Evolutionary conservation across 2,797 vertebrate species (phyloP).

Genomic region (Takifugu rubripes): DNA sequence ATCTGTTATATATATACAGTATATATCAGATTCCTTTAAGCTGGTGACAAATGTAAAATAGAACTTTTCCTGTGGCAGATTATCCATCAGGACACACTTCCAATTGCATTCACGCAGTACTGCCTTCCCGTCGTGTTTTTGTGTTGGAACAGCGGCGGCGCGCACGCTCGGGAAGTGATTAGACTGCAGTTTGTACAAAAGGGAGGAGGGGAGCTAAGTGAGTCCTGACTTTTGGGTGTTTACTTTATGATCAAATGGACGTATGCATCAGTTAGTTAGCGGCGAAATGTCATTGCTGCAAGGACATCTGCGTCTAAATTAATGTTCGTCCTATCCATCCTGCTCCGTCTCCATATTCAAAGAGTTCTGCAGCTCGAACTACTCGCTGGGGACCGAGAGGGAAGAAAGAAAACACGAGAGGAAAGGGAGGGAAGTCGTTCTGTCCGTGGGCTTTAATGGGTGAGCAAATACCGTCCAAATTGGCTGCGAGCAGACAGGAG

Average conservation of each 20-base stretch:
- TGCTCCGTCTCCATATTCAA: constrained; percentile 34
- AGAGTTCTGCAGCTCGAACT: constrained; percentile 16
- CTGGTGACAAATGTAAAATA: constrained; percentile 3
- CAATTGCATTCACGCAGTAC: too few species aligned
- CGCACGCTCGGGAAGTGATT: constrained; percentile 13
- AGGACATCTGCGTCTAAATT: constrained; percentile 19
- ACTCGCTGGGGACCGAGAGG: constrained; percentile 13
- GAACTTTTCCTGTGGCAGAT: not conserved
- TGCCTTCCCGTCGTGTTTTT: too few species aligned
- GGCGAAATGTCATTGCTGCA: constrained; percentile 27
- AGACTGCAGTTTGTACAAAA: constrained; percentile 1
- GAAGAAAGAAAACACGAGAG: constrained; percentile 16
- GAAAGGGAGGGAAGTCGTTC: constrained; percentile 45
- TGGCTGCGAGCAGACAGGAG: constrained; percentile 39
- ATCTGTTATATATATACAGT: too few species aligned
- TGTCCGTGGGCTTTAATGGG: constrained; percentile 58
- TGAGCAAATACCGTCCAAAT: constrained; percentile 58
- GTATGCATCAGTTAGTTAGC: not conserved
- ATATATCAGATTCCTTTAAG: constrained; percentile 18
- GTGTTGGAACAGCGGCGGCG: not conserved
- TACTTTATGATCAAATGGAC: constrained; percentile 23
- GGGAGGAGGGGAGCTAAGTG: constrained; percentile 1
- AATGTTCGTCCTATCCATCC: constrained; percentile 29
- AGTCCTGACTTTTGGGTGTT: constrained; percentile 16
- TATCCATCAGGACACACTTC: too few species aligned